Percentiles rank a stretch among this genome's conserved stretches.
Evolutionary conservation across 2,888 invertebrate species (phyloP).

Genomic region (Andrena dorsata): DNA sequence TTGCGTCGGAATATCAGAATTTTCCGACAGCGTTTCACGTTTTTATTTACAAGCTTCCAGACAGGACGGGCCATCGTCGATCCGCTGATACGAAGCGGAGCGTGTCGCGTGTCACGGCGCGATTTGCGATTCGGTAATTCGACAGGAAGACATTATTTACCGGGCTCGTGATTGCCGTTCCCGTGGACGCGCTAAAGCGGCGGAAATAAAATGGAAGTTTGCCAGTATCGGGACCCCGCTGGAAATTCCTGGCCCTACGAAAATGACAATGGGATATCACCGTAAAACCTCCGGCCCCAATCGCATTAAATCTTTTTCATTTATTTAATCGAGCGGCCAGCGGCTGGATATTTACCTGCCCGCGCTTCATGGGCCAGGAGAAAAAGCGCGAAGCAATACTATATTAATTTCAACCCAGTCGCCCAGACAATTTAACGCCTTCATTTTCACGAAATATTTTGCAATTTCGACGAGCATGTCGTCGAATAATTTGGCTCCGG

Average conservation of each 20-base stretch:
- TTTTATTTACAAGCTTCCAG: slow-evolving; percentile 3
- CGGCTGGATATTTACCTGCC: background rate
- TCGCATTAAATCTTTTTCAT: background rate
- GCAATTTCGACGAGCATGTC: slow-evolving; percentile 13
- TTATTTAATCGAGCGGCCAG: slow-evolving; percentile 5
- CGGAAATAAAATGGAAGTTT: slow-evolving; percentile 67
- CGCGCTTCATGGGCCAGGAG: background rate
- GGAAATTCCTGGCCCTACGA: slow-evolving; percentile 38
- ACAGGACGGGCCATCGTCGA: background rate
- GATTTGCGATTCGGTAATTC: slow-evolving; percentile 66
- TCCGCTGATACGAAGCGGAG: slow-evolving; percentile 32
- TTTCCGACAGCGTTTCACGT: background rate
- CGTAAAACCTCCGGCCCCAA: slow-evolving; percentile 8
- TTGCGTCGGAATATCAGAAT: background rate
- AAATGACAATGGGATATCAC: slow-evolving; percentile 19
- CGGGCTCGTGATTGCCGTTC: slow-evolving; percentile 44
- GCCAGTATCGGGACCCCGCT: slow-evolving; percentile 47
- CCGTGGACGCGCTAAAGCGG: slow-evolving; percentile 45
- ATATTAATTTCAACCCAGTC: background rate
- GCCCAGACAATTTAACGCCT: slow-evolving; percentile 11
- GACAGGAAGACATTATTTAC: slow-evolving; percentile 74
- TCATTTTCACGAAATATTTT: slow-evolving; percentile 38
- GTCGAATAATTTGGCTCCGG: slow-evolving; percentile 39
- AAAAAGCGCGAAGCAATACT: background rate
- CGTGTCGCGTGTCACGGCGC: slow-evolving; percentile 13